These are phyloP conservation scores for Rhea americana DNA, from an alignment of 2,113 vertebrate genomes.

Conservation along the genomic window DNA sequence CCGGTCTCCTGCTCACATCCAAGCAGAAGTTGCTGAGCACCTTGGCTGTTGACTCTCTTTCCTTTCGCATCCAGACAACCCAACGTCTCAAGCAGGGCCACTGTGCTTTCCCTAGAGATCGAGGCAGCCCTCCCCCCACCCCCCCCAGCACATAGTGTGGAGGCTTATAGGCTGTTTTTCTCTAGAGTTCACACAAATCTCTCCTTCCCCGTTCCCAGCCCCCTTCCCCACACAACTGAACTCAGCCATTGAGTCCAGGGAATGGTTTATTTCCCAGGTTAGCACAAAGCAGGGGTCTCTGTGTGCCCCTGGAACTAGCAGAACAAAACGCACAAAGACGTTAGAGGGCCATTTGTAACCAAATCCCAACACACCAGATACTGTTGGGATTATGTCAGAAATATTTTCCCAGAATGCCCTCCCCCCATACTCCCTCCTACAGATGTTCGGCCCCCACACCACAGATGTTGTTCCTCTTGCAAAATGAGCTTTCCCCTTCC, in stretches of 20 bases:
- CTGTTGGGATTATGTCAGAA: slow-evolving; percentile 76
- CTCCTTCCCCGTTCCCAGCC: neutral
- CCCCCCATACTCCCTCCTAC: slow-evolving; percentile 64
- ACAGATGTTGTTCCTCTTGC: slow-evolving; percentile 72
- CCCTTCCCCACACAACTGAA: slow-evolving; percentile 13
- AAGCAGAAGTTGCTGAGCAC: neutral
- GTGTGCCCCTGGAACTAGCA: slow-evolving; percentile 69
- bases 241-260: slow-evolving; percentile 58
- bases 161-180: slow-evolving; percentile 37
- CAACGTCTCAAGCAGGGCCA: neutral
- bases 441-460: slow-evolving; percentile 72
- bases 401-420: slow-evolving; percentile 76
- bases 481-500: slow-evolving; percentile 66
- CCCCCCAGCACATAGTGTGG: slow-evolving; percentile 18
- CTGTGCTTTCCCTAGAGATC: neutral
- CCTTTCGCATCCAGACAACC: neutral
- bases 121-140: slow-evolving; percentile 28
- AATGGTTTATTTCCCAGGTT: slow-evolving; percentile 74
- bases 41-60: accelerated
- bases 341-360: slow-evolving; percentile 75
- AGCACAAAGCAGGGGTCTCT: slow-evolving; percentile 70
- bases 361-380: slow-evolving; percentile 76
- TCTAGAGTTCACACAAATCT: slow-evolving; percentile 55
- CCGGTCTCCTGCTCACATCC: accelerated
- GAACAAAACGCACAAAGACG: slow-evolving; percentile 74